Percentiles rank a stretch among this genome's conserved stretches.
Conservation (phyloP, 1,140 invertebrate genomes). For the Parasteatoda tepidariorum region DNA sequence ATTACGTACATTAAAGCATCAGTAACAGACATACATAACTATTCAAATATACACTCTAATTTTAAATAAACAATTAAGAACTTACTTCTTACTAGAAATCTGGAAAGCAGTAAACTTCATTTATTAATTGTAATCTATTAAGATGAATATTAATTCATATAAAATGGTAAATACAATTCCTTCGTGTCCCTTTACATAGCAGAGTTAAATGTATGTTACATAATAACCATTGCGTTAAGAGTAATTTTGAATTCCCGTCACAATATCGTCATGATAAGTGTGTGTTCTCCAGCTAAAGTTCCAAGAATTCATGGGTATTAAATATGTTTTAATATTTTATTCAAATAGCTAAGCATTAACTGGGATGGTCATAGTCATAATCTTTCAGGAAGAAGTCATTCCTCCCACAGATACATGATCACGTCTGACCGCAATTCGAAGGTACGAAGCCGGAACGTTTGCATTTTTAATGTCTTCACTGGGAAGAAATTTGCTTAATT, state of each 20-base stretch:
- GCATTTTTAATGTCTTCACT: constrained; percentile 28
- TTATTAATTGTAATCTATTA: no score
- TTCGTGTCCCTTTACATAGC: no score
- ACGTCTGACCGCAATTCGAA: constrained; percentile 34
- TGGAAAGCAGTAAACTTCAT: no score
- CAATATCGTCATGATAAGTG: constrained; percentile 16
- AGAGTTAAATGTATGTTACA: not conserved
- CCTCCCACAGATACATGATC: not conserved
- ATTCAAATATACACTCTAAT: no score
- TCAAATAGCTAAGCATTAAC: not conserved
- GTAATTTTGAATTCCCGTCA: constrained; percentile 44
- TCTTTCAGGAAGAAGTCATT: constrained; percentile 43
- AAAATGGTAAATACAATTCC: no score
- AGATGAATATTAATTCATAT: no score
- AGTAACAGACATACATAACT: no score
- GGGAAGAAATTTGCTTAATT: not conserved
- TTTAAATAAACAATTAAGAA: no score
- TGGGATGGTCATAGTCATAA: not conserved
- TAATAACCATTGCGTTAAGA: not conserved
- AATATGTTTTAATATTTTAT: constrained; percentile 42
- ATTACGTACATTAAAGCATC: no score
- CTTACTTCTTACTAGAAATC: no score
- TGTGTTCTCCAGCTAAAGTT: not conserved
- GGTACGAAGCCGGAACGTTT: not conserved
- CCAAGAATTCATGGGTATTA: not conserved